phyloP scores from a whole-genome alignment of 2,888 invertebrate genomes.

The Emesis russula region DNA sequence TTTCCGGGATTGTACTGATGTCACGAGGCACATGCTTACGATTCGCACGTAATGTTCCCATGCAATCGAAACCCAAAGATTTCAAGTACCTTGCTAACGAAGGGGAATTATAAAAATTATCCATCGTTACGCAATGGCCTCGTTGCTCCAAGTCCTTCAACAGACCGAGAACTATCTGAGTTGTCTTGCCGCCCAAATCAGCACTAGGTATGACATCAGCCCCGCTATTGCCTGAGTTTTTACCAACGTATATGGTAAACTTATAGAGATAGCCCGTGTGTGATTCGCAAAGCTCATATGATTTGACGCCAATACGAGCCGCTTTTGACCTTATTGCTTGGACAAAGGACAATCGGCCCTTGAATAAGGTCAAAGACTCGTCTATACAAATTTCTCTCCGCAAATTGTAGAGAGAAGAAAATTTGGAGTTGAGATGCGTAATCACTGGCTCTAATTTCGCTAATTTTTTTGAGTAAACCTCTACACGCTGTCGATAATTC shows the following conservation, averaged over 20 bases:
- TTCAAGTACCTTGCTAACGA: too few species aligned
- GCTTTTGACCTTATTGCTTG: slow-evolving; percentile 19
- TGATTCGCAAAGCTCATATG: slow-evolving; percentile 19
- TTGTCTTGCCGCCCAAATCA: slow-evolving; percentile 21
- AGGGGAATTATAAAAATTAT: too few species aligned
- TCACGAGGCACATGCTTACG: too few species aligned
- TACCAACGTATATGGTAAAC: slow-evolving; percentile 18
- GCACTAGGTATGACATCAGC: slow-evolving; percentile 13
- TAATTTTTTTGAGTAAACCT: slow-evolving; percentile 9
- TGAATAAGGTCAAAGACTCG: slow-evolving; percentile 28
- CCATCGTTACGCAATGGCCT: too few species aligned
- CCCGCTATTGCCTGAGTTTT: neutral
- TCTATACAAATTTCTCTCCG: slow-evolving; percentile 14
- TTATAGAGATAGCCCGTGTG: slow-evolving; percentile 7
- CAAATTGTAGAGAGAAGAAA: slow-evolving; percentile 3
- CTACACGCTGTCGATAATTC: neutral
- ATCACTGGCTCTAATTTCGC: slow-evolving; percentile 30
- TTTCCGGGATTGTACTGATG: too few species aligned
- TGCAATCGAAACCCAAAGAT: too few species aligned
- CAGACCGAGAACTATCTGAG: slow-evolving; percentile 22
- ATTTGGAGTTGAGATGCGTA: slow-evolving; percentile 7
- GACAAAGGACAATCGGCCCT: slow-evolving; percentile 30
- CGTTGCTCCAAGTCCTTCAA: neutral
- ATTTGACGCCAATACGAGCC: slow-evolving; percentile 30
- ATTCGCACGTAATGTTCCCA: too few species aligned